Evolutionary conservation across 2,888 invertebrate species (phyloP).

Genomic region (Drosophila dives): DNA sequence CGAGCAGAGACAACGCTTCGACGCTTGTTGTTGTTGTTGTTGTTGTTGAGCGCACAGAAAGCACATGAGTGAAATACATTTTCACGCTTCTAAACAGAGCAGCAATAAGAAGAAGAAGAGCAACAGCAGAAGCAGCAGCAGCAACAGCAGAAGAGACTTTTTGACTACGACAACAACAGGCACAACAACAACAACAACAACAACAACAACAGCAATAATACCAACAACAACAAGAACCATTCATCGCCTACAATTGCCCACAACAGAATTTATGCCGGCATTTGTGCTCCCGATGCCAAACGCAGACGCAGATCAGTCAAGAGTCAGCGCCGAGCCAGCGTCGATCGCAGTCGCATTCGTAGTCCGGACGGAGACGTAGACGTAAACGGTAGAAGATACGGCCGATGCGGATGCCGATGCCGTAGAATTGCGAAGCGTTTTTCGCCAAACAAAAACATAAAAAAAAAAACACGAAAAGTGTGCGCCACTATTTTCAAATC

Average conservation of each 20-base stretch:
- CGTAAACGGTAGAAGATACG: conserved; percentile 33
- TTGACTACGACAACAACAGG: conserved; percentile 67
- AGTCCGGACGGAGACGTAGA: conserved; percentile 55
- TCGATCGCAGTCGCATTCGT: conserved; percentile 36
- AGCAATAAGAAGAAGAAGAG: conserved; percentile 53
- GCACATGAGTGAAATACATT: conserved; percentile 78
- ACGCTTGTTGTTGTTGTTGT: conserved; percentile 16
- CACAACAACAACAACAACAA: conserved; percentile 30
- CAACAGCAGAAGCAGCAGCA: conserved; percentile 14
- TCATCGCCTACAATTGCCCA: conserved; percentile 55
- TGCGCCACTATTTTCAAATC: conserved; percentile 61
- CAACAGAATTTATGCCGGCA: conserved; percentile 41
- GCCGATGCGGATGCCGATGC: conserved; percentile 27
- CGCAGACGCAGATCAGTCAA: conserved; percentile 66
- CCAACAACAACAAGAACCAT: conserved; percentile 49
- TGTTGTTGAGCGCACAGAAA: conserved; percentile 60
- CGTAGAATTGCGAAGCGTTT: conserved; percentile 46
- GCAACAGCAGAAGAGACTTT: conserved; percentile 63
- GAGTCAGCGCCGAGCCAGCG: conserved; percentile 49
- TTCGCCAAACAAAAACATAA: conserved; percentile 50
- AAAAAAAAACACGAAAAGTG: conserved; percentile 49
- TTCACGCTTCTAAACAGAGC: conserved; percentile 79
- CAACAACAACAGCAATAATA: conserved; percentile 47
- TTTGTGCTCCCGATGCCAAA: conserved; percentile 60
- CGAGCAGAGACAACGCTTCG: conserved; percentile 24